Conservation (phyloP, 2,888 invertebrate species). For the Pristionchus fissidentatus region DNA sequence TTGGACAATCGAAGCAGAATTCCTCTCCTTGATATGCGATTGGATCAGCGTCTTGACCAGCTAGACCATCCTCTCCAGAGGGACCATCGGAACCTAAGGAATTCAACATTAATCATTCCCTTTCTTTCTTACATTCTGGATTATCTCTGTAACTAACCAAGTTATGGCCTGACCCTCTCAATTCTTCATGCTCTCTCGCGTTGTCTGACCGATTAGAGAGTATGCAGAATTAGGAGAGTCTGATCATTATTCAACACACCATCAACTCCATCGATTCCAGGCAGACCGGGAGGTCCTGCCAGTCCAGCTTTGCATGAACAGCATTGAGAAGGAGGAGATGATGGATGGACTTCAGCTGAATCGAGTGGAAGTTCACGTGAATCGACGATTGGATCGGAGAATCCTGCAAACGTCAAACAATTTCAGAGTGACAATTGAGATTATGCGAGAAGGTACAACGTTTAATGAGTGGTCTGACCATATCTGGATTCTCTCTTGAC, state of each 20-base stretch:
- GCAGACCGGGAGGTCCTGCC: conserved; percentile 66
- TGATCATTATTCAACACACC: conserved; percentile 54
- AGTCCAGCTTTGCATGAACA: conserved; percentile 34
- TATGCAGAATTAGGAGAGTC: not conserved
- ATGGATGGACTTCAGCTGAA: not conserved
- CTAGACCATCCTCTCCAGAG: conserved; percentile 62
- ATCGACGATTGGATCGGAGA: conserved; percentile 32
- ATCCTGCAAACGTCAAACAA: not conserved
- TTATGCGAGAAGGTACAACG: not conserved
- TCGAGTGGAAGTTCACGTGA: conserved; percentile 14
- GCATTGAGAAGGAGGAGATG: conserved; percentile 32
- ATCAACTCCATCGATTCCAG: conserved; percentile 67
- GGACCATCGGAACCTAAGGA: conserved; percentile 62
- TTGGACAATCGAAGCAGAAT: conserved; percentile 69
- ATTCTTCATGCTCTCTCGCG: too few species aligned
- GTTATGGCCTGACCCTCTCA: too few species aligned
- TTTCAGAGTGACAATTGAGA: not conserved
- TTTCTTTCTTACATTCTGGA: not conserved
- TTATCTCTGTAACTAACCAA: too few species aligned
- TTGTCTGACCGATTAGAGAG: too few species aligned
- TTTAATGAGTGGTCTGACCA: not conserved
- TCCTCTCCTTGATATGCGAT: conserved; percentile 51
- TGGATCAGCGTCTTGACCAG: conserved; percentile 54
- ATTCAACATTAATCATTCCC: not conserved
- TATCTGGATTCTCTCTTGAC: conserved; percentile 32